Evolutionary conservation across 1,140 invertebrate species (phyloP).

Genomic region (Calycopis cecrops): DNA sequence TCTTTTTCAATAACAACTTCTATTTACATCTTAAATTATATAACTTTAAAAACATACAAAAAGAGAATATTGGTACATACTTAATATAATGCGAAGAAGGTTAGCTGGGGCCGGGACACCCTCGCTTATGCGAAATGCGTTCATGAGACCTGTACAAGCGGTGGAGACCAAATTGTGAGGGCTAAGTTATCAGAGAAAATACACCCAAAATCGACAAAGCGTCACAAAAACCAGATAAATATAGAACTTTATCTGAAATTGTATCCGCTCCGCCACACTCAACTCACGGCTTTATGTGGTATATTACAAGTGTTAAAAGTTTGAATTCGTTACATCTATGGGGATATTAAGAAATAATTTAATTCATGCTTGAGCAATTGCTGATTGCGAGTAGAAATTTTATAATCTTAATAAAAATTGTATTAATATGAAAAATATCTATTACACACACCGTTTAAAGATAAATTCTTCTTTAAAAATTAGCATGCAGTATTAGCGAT

Average conservation of each 20-base stretch:
- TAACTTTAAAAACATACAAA: conserved; percentile 32
- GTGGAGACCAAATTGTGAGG: neutral
- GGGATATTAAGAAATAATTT: conserved; percentile 21
- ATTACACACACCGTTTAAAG: conserved; percentile 31
- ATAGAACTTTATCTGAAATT: too few species aligned
- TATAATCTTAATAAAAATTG: conserved; percentile 20
- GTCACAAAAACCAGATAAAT: too few species aligned
- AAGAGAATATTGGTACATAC: conserved; percentile 44
- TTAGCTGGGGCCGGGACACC: conserved; percentile 2
- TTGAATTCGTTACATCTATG: conserved; percentile 10
- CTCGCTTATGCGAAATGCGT: conserved; percentile 16
- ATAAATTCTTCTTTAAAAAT: conserved; percentile 18
- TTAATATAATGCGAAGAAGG: conserved; percentile 20
- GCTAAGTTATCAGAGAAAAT: neutral
- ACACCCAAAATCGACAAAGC: neutral
- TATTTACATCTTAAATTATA: conserved; percentile 55
- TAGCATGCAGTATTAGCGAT: conserved; percentile 67
- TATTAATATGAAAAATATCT: conserved; percentile 11
- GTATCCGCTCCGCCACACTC: conserved; percentile 9
- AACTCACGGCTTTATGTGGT: conserved; percentile 5
- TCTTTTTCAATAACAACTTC: conserved; percentile 41
- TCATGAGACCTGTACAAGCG: conserved; percentile 1
- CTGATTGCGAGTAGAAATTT: conserved; percentile 37
- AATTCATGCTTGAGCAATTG: conserved; percentile 64
- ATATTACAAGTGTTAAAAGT: conserved; percentile 12